Base-by-base conservation (phyloP, 2,888 invertebrate species). In the Anarsia innoxiella region DNA sequence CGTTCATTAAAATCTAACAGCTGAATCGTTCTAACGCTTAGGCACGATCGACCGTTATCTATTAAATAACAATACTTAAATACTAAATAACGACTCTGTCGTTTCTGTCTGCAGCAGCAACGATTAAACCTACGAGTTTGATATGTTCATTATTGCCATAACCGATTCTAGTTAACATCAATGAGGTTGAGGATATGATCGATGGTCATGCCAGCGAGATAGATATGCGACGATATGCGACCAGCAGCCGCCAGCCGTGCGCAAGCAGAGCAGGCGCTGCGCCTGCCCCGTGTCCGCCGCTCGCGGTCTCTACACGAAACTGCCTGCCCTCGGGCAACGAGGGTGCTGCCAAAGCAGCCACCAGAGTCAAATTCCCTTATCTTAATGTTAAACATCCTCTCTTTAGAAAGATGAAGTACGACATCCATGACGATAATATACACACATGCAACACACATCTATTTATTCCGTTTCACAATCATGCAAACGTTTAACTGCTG, bases 371-470 rank as follows among this genome's bases (percentile, higher is more conserved):
- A 61, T 83, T 84, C 82, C 80, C 68, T 71, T 65, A 70, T 77
- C 69, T 82, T 79, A 80, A 75, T 56, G 59, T 68, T 71, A 78
- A 79, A 77, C 77, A 78, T 78, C 80, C 66, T 66, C 64, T 62
- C 70, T 67, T 72, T 68, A 54, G 56, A 69, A 73, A 79, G 79
- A 82, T 79, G 78, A 78, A 73, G 77, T 79, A 83, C 83, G 84
- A 83, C 82, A 82, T 74, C 59, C 68, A 82, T 70, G 59, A 73
- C 64, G 59, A 65, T 66, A 64, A 66, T 58, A n/a, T n/a, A 83
- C 78, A 83, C 82, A 82, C 82, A 83, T 82, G 80, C 82, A 82
- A 83, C 83, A 84, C 84, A 82, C 79, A 77, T 74, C 79, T 82
- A 80, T 69, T 60, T 67, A 54, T 64, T 68, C 62, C 65, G 66